Conservation (phyloP, 2,113 vertebrate species). For the Hypanus sabinus region DNA sequence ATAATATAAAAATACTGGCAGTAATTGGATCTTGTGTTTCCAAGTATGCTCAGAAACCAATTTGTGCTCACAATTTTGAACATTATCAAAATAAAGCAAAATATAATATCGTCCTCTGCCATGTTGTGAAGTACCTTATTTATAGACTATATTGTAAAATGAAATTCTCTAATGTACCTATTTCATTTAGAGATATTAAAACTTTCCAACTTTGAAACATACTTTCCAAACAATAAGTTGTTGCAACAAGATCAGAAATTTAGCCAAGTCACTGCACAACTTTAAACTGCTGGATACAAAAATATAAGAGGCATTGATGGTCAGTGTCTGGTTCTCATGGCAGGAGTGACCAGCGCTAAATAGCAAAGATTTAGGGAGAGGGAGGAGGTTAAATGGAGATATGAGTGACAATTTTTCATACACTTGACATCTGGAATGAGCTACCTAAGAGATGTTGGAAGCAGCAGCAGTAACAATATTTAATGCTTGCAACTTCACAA, state of each 20-base stretch:
- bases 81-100: neutral
- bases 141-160: neutral
- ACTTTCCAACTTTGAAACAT: neutral
- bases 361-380: too few relatives aligned
- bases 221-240: neutral
- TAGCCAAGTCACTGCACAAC: neutral
- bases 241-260: neutral
- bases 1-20: neutral
- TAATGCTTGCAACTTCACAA: too few relatives aligned
- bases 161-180: neutral
- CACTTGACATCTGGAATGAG: too few relatives aligned
- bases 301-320: too few relatives aligned
- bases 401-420: too few relatives aligned
- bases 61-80: neutral
- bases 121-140: neutral
- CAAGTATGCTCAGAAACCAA: neutral
- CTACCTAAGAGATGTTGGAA: too few relatives aligned
- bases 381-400: too few relatives aligned
- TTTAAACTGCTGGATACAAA: too few relatives aligned
- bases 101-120: neutral
- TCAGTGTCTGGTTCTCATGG: too few relatives aligned
- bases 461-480: too few relatives aligned
- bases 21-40: conserved; percentile 21
- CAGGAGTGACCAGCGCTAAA: too few relatives aligned
- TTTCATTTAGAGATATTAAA: neutral